Evolutionary conservation across 1,140 invertebrate species (phyloP), one percentile per base, ranked within the genome.

Genomic region (Pomacea maculata): DNA sequence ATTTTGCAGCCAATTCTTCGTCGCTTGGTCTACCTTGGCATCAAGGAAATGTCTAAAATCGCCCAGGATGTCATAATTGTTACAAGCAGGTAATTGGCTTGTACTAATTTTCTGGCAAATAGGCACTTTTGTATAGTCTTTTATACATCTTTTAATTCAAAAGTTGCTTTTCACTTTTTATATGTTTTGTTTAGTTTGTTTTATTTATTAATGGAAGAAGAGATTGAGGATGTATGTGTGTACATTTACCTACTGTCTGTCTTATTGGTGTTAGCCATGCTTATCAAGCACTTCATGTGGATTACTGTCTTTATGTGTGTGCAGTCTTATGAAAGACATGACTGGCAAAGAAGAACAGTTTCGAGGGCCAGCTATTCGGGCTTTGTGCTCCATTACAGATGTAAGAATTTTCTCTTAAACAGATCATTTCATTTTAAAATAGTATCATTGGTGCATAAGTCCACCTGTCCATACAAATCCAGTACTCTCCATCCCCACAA

Each of bases 61-160:
- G 98, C 98, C 10, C 97, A 99, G 89, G 98, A 99, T 95, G 98
- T 99, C 7, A 99, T 99, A 83, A 99, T 99, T 89, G 98, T 99
- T 0, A 99, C 98, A 9, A 92, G 92, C 89, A 89, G 90, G 91
- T 91, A 85, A 79, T 45, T 72, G 14, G 67, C 17, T 76, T 75
- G 71, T 25, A 25, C 25, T 25, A 25, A 25, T 25, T 25, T 25
- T 25, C 25, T 25, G 25, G 25, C 25, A 25, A 25, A 25, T 25
- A 25, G 25, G 25, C 0, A 0, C 0, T 25, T 25, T 25, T 25
- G 25, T 25, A 25, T 25, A 25, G 25, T 25, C 25, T 25, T 25
- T 25, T 25, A 25, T 25, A 25, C 25, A 25, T 25, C 25, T 25
- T 25, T 25, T 25, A 25, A 25, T 25, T 25, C 25, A 25, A 25